Evolutionary conservation across 1,140 invertebrate genomes (phyloP).

Genomic region (Megalopta genalis): DNA sequence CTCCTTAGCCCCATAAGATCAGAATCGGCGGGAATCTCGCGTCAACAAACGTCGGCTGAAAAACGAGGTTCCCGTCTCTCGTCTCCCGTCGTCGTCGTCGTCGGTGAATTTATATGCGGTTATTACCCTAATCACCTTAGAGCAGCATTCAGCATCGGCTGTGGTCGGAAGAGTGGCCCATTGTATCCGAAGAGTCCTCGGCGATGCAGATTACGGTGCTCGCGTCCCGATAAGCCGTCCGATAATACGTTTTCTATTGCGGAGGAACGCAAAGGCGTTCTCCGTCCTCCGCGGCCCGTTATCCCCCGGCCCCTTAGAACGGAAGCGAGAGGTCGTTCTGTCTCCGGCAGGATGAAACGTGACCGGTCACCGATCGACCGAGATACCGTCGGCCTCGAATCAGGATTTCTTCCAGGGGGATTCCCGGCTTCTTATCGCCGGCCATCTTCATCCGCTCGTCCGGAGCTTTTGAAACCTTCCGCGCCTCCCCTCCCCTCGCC

Average conservation of each 20-base stretch:
- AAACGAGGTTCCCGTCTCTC: too few relatives aligned
- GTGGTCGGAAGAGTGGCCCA: neutral
- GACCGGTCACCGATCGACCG: slow-evolving; percentile 57
- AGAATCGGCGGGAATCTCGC: too few relatives aligned
- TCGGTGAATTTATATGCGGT: neutral
- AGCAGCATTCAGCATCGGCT: too few relatives aligned
- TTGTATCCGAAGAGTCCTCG: slow-evolving; percentile 6
- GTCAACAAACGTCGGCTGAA: too few relatives aligned
- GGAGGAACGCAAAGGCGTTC: neutral
- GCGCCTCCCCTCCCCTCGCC: too few relatives aligned
- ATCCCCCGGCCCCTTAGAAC: neutral
- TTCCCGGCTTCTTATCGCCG: slow-evolving; percentile 42
- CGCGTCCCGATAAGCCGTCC: slow-evolving; percentile 13
- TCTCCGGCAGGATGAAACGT: slow-evolving; percentile 46
- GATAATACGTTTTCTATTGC: slow-evolving; percentile 48
- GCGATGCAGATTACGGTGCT: slow-evolving; percentile 30
- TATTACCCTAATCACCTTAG: slow-evolving; percentile 33
- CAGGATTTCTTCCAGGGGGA: slow-evolving; percentile 51
- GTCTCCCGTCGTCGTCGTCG: too few relatives aligned
- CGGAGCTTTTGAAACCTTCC: slow-evolving; percentile 54
- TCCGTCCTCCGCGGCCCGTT: too few relatives aligned
- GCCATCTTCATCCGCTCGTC: slow-evolving; percentile 46
- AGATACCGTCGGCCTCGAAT: slow-evolving; percentile 54
- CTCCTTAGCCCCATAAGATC: too few relatives aligned
- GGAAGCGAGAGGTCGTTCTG: slow-evolving; percentile 13